These are phyloP conservation scores for Mactra quadrangularis DNA, from an alignment of 1,140 invertebrate species.

Conservation along the genomic window DNA sequence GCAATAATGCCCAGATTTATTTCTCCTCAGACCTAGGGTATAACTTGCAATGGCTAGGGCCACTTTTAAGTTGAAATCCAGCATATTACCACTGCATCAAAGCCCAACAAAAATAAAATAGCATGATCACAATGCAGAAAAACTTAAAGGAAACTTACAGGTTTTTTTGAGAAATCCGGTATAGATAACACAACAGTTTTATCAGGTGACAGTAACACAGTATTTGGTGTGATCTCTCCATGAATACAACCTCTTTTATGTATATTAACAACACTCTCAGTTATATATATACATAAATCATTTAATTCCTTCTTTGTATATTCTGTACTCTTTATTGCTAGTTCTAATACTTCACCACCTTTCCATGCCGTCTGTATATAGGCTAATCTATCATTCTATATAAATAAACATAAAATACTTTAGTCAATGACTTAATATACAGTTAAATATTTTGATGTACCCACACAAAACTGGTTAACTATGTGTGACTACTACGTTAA, in stretches of 20 bases:
- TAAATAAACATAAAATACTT: slow-evolving; percentile 1
- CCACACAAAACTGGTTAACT: too few species aligned
- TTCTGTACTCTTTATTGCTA: neutral
- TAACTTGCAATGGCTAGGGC: too few species aligned
- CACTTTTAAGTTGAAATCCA: too few species aligned
- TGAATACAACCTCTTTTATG: slow-evolving; percentile 34
- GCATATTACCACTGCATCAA: too few species aligned
- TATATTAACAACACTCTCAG: neutral
- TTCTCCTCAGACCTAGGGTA: too few species aligned
- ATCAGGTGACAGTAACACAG: slow-evolving; percentile 29
- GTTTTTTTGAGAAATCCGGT: slow-evolving; percentile 50
- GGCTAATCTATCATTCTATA: slow-evolving; percentile 34
- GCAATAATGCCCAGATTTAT: too few species aligned
- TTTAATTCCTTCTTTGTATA: neutral
- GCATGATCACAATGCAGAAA: too few species aligned
- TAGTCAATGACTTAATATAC: too few species aligned
- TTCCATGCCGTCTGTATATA: slow-evolving; percentile 34
- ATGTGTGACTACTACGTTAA: too few species aligned
- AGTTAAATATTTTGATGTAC: too few species aligned
- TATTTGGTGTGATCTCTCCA: slow-evolving; percentile 49
- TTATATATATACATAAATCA: slow-evolving; percentile 12
- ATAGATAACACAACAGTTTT: slow-evolving; percentile 24
- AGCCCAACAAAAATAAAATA: too few species aligned
- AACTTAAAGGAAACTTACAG: too few species aligned
- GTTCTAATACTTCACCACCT: slow-evolving; percentile 22